These are phyloP conservation scores for Leptodactylus fuscus DNA, from an alignment of 2,113 vertebrate genomes.

Conservation along the genomic window DNA sequence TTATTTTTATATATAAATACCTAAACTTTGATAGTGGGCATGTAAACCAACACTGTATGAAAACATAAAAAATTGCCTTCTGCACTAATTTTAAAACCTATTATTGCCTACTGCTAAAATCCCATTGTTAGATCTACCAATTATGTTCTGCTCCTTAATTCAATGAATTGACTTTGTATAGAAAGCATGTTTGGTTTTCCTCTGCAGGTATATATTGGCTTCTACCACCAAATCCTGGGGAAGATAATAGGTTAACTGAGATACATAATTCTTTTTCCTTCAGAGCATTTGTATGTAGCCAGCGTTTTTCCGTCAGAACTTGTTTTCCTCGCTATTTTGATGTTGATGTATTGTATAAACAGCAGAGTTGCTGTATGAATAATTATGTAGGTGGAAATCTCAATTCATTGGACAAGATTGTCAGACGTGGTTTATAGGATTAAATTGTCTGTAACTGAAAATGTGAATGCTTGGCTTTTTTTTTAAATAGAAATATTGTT, in stretches of 20 bases:
- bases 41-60: neutral
- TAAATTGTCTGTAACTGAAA: conserved; percentile 40
- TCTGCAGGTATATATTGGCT: conserved; percentile 10
- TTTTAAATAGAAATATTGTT: conserved; percentile 24
- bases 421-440: conserved; percentile 25
- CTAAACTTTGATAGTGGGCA: too few relatives aligned
- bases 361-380: conserved; percentile 40
- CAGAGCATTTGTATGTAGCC: conserved; percentile 1
- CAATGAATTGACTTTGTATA: neutral
- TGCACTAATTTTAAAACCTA: too few relatives aligned
- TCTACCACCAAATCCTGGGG: neutral
- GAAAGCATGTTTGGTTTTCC: neutral
- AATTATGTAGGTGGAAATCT: conserved; percentile 43
- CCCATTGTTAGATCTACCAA: neutral
- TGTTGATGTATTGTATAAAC: conserved; percentile 45
- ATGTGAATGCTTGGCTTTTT: neutral
- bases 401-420: conserved; percentile 34
- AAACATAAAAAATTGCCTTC: neutral
- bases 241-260: conserved; percentile 1
- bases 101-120: neutral
- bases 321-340: conserved; percentile 40
- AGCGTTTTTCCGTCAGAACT: conserved; percentile 26
- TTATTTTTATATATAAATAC: too few relatives aligned
- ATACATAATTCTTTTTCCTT: neutral
- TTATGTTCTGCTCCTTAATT: neutral